A percentile compares a stretch with the other conserved stretches of the same genome.
Conservation (phyloP, 2,113 vertebrate genomes). For the Caranx ignobilis region DNA sequence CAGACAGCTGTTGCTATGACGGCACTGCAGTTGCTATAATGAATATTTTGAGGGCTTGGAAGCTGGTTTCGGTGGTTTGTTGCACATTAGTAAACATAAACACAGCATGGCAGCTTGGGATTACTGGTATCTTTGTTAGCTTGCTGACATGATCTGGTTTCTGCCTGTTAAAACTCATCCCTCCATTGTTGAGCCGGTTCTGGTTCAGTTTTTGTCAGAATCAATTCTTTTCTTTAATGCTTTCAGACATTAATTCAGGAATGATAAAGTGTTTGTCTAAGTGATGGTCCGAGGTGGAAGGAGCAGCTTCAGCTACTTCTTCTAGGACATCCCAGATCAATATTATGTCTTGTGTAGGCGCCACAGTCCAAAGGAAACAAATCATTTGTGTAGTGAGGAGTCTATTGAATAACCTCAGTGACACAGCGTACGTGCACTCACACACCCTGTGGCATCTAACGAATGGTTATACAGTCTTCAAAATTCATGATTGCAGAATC, state of each 20-base stretch:
- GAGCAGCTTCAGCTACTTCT: constrained; percentile 6
- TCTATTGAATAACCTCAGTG: neutral
- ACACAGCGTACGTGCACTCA: neutral
- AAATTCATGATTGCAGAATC: neutral
- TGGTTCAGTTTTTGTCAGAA: neutral
- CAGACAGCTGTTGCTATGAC: neutral
- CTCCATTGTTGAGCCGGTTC: too few species aligned
- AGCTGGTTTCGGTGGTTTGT: neutral
- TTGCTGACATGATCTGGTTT: neutral
- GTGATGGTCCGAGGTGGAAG: neutral
- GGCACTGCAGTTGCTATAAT: neutral
- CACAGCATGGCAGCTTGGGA: neutral
- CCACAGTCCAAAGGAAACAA: constrained; percentile 1
- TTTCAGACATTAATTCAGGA: neutral
- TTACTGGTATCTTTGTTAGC: neutral
- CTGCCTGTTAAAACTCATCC: too few species aligned
- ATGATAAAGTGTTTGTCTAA: neutral
- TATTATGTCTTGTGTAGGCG: neutral
- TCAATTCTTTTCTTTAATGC: neutral
- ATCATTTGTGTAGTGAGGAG: constrained; percentile 10
- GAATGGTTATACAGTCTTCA: neutral
- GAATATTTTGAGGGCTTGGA: neutral
- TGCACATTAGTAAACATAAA: neutral
- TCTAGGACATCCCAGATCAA: neutral
- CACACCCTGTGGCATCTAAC: neutral